These are phyloP conservation scores for Echiichthys vipera DNA, from an alignment of 2,797 vertebrate species.

Conservation along the genomic window DNA sequence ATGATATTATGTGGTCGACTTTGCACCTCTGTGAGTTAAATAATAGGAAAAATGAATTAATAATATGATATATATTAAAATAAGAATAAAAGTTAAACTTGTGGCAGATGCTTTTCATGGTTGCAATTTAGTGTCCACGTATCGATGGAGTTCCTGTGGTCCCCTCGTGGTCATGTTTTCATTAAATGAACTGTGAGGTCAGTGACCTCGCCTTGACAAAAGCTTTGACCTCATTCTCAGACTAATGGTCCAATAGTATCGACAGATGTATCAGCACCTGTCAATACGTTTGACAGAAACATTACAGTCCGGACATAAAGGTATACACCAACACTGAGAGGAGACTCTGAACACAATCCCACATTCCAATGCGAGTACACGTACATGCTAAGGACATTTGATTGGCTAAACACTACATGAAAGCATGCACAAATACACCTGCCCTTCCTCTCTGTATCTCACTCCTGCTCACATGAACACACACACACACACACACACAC, in stretches of 20 bases:
- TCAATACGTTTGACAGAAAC: conserved; percentile 45
- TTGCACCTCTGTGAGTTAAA: not conserved
- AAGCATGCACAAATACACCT: not conserved
- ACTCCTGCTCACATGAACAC: not conserved
- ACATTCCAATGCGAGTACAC: conserved; percentile 25
- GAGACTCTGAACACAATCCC: not conserved
- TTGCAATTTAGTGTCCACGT: conserved; percentile 4
- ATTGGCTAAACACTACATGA: not conserved
- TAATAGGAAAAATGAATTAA: not conserved
- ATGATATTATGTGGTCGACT: not conserved
- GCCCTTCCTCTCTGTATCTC: not conserved
- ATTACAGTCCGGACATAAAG: conserved; percentile 35
- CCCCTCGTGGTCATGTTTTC: conserved; percentile 35
- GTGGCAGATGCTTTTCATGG: not conserved
- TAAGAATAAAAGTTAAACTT: not conserved
- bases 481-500: not conserved
- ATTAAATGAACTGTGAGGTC: conserved; percentile 60
- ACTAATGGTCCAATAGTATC: conserved; percentile 54
- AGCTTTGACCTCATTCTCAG: conserved; percentile 69
- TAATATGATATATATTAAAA: not conserved
- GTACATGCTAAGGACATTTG: not conserved
- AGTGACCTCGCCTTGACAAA: conserved; percentile 64
- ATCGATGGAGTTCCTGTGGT: conserved; percentile 18
- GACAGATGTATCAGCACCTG: conserved; percentile 54
- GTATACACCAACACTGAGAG: conserved; percentile 3